Percentiles rank a stretch among this genome's conserved stretches.
Evolutionary conservation across 1,140 invertebrate species (phyloP).

Genomic region (Tribolium madens): DNA sequence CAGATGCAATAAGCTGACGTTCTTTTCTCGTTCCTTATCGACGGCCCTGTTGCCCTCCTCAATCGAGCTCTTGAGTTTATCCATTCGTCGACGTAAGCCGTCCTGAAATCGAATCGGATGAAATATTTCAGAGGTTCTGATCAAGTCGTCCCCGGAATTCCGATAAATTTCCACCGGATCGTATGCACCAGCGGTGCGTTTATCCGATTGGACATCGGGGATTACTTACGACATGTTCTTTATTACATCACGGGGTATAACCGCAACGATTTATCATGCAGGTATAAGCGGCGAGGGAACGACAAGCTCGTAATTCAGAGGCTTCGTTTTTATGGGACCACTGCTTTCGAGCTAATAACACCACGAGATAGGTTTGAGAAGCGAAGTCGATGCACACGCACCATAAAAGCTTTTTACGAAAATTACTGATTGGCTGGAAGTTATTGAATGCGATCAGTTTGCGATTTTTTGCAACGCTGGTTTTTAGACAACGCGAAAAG

Average conservation of each 20-base stretch:
- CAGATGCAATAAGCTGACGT: constrained; percentile 92
- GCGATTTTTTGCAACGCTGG: too few relatives aligned
- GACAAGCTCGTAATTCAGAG: constrained; percentile 28
- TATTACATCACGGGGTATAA: constrained; percentile 12
- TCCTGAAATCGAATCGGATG: constrained; percentile 73
- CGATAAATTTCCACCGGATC: background rate
- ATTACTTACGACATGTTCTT: constrained; percentile 34
- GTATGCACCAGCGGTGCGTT: constrained; percentile 6
- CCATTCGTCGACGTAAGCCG: constrained; percentile 93
- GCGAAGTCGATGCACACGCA: background rate
- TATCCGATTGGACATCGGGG: background rate
- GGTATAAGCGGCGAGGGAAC: constrained; percentile 1
- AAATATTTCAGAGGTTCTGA: constrained; percentile 1
- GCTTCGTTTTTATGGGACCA: constrained; percentile 20
- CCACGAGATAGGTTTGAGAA: background rate
- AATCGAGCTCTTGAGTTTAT: constrained; percentile 93
- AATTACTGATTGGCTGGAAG: too few relatives aligned
- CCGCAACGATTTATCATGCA: constrained; percentile 26
- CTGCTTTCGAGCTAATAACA: background rate
- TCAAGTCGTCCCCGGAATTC: background rate
- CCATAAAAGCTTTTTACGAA: background rate
- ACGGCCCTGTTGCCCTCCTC: constrained; percentile 93
- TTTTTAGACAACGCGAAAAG: too few relatives aligned
- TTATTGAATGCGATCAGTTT: too few relatives aligned
- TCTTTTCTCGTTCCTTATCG: constrained; percentile 93